Evolutionary conservation across 2,888 invertebrate genomes (phyloP).

Genomic region (Hemithea aestivaria): DNA sequence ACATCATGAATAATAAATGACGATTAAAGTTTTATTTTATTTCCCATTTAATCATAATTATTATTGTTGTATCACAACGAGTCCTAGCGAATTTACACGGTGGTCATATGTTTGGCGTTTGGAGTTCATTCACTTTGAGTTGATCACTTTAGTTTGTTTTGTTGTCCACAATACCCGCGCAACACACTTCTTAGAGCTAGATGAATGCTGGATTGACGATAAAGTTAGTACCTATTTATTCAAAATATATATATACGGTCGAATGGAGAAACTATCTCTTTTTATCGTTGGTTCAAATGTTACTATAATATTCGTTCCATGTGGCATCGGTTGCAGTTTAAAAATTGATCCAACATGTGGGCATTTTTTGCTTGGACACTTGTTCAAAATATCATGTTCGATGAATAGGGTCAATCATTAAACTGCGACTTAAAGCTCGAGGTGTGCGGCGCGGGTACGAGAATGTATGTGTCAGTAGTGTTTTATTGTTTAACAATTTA

Average conservation of each 20-base stretch:
- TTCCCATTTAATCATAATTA: conserved; percentile 40
- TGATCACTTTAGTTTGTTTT: conserved; percentile 70
- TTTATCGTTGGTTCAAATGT: too few species aligned
- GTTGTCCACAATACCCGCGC: conserved; percentile 36
- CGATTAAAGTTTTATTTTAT: conserved; percentile 28
- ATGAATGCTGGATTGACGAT: too few species aligned
- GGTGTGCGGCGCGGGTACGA: conserved; percentile 34
- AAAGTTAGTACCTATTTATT: too few species aligned
- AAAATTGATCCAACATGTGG: too few species aligned
- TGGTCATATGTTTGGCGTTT: conserved; percentile 74
- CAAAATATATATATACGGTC: too few species aligned
- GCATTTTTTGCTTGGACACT: too few species aligned
- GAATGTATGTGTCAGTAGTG: conserved; percentile 73
- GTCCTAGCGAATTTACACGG: conserved; percentile 78
- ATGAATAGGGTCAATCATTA: conserved; percentile 10
- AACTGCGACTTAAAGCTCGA: conserved; percentile 13
- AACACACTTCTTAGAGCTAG: conserved; percentile 18
- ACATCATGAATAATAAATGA: conserved; percentile 38
- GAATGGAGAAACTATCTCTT: too few species aligned
- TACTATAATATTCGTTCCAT: too few species aligned
- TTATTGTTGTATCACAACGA: conserved; percentile 45
- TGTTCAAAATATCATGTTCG: too few species aligned
- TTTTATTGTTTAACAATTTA: conserved; percentile 69
- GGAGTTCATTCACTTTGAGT: conserved; percentile 64
- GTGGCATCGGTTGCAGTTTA: too few species aligned